These are phyloP conservation scores for Chondrosia reniformis DNA, from an alignment of 37 sponge, comb jelly and placozoan species.

Conservation along the genomic window DNA sequence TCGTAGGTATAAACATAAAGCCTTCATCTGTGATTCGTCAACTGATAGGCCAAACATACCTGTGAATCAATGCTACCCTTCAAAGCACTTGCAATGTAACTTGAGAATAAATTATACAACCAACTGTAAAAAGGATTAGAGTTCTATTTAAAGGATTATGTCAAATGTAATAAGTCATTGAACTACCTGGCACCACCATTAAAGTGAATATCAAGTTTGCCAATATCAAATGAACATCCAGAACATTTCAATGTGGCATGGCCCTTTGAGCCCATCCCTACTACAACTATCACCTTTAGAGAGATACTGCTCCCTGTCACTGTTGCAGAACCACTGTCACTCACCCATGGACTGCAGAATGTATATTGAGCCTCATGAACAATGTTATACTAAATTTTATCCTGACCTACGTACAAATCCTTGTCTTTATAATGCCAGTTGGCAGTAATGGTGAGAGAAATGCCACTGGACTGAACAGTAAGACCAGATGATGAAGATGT, in stretches of 20 bases:
- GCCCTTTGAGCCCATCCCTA: slow-evolving; percentile 60
- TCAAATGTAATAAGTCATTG: no score
- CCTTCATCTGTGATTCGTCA: no score
- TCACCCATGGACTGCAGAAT: slow-evolving; percentile 13
- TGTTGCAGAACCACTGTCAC: slow-evolving; percentile 68
- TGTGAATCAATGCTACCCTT: slow-evolving; percentile 65
- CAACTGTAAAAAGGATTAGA: slow-evolving; percentile 45
- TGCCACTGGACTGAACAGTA: slow-evolving; percentile 45
- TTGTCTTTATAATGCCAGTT: slow-evolving; percentile 82
- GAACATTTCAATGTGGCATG: slow-evolving; percentile 66
- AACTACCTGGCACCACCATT: slow-evolving; percentile 83
- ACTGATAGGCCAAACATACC: no score
- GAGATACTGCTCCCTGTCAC: slow-evolving; percentile 48
- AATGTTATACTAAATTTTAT: neutral
- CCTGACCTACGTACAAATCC: slow-evolving; percentile 44
- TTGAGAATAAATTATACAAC: slow-evolving; percentile 83
- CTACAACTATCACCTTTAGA: slow-evolving; percentile 31
- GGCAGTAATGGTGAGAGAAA: slow-evolving; percentile 43
- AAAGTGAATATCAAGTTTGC: slow-evolving; percentile 57
- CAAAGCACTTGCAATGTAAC: slow-evolving; percentile 54
- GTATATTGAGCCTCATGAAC: neutral
- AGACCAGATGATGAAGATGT: slow-evolving; percentile 52
- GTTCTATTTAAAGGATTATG: neutral
- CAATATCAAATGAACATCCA: slow-evolving; percentile 71
- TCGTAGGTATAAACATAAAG: no score